Base-by-base conservation (phyloP, 2,797 vertebrate species). In the Melanotaenia nigrans region DNA sequence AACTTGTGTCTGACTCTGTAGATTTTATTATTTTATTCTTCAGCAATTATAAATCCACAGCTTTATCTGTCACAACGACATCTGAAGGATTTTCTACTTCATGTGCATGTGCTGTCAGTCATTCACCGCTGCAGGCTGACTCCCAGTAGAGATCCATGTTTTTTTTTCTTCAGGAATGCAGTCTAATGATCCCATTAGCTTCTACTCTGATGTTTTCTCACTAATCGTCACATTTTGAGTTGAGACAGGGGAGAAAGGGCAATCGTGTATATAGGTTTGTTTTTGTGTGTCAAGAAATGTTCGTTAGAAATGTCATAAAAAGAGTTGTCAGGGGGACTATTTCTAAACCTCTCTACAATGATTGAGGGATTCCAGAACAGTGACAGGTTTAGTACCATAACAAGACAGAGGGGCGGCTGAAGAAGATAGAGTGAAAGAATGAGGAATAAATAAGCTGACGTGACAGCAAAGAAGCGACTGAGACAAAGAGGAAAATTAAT, bases 311-410 rank as follows among this genome's bases (percentile, higher is more conserved):
- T 80, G 71, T 85, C 65, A 76, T 53, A 38, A 53, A 75, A 57
- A 66, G 67, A 40, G 70, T 80, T 67, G 70, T 72, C 61, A 77
- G 66, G 60, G 78, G 74, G 10, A 70, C 68, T 49, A 57, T 68
- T 79, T 86, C 78, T 56, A 83, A 85, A 75, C 81, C 72, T 78
- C 79, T 12, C 1, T 54, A 69, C 79, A 65, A 73, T 85, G 82
- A 86, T 79, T 85, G 83, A 86, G 73, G 74, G 82, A 85, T 85
- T 74, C 81, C 76, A 61, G 78, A 85, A 70, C 67, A 71, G 65
- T 86, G 86, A 85, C 86, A 87, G 83, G 78, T 85, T 83, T 78
- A 73, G 84, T 71, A 77, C 72, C 70, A 88, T 86, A 83, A 83
- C 35, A 81, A 84, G 81, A 53, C 66, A 77, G 83, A 76, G 59